A percentile compares a stretch with the other conserved stretches of the same genome.
phyloP scores from a whole-genome alignment of 2,797 vertebrate species.

The Urosaurus nigricauda region DNA sequence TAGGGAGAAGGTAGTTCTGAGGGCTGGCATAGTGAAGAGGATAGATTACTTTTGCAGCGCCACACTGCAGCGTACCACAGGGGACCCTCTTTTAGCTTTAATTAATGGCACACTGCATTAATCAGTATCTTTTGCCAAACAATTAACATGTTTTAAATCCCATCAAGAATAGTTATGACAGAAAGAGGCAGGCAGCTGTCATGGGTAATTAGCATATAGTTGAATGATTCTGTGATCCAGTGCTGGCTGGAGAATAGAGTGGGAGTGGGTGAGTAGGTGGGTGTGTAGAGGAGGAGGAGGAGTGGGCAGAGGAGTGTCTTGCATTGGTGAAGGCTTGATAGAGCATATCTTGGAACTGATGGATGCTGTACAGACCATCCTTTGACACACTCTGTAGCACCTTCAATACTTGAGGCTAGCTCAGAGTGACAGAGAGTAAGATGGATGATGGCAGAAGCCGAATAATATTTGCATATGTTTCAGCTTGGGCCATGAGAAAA shows the following conservation, averaged over 20 bases:
- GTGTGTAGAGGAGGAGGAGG: background rate
- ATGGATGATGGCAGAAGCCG: background rate
- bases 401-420: background rate
- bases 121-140: slow-evolving; percentile 59
- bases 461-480: slow-evolving; percentile 40
- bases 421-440: background rate
- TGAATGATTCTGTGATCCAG: background rate
- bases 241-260: background rate
- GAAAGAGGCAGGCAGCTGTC: slow-evolving; percentile 62
- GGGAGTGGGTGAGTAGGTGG: background rate
- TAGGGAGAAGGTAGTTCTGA: background rate
- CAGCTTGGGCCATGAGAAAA: background rate
- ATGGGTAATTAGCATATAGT: slow-evolving; percentile 51
- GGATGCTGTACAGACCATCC: background rate
- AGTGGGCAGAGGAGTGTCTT: background rate
- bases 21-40: slow-evolving; percentile 19
- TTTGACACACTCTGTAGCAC: background rate
- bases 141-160: slow-evolving; percentile 65
- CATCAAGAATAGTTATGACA: slow-evolving; percentile 59
- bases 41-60: background rate
- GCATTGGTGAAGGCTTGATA: background rate
- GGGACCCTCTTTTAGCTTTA: slow-evolving; percentile 56
- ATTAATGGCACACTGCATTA: slow-evolving; percentile 58
- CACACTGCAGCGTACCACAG: rapidly evolving
- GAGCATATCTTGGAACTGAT: background rate